Conservation (phyloP, 1,140 invertebrate species). For the Trachelipus rathkii region DNA sequence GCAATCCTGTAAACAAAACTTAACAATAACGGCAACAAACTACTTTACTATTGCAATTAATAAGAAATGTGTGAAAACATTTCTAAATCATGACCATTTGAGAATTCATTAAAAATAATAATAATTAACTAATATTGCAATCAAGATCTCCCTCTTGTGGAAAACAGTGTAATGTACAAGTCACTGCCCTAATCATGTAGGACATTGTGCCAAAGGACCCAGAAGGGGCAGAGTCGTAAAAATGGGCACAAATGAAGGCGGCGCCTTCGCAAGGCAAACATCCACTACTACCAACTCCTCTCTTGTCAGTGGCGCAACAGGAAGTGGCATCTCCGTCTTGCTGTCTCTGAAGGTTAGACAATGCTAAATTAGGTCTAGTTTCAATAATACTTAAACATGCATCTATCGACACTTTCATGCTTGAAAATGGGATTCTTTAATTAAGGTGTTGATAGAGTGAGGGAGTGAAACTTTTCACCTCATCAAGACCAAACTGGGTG, state of each 20-base stretch:
- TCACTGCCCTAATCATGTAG: constrained; percentile 83
- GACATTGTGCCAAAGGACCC: constrained; percentile 97
- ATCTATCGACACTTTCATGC: constrained; percentile 5
- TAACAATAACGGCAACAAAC: no score
- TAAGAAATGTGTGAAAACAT: no score
- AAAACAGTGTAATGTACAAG: constrained; percentile 67
- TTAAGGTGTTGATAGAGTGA: not conserved
- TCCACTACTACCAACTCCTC: constrained; percentile 56
- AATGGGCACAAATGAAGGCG: constrained; percentile 90
- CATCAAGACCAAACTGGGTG: not conserved
- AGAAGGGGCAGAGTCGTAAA: constrained; percentile 96
- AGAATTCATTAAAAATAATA: no score
- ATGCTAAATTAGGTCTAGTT: constrained; percentile 14
- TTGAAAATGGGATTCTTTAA: not conserved
- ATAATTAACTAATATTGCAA: constrained; percentile 66
- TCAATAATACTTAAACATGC: constrained; percentile 18
- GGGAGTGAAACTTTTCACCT: not conserved
- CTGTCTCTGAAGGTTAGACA: constrained; percentile 61
- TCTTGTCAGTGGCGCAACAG: constrained; percentile 76
- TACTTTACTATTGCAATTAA: no score
- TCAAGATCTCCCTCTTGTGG: constrained; percentile 72
- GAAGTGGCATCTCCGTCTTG: constrained; percentile 82
- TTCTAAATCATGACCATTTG: no score
- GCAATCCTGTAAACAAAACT: no score
- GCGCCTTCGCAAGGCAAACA: constrained; percentile 80